Conservation (phyloP, 37 sponge, comb jelly and placozoan genomes). For the Amphimedon queenslandica region DNA sequence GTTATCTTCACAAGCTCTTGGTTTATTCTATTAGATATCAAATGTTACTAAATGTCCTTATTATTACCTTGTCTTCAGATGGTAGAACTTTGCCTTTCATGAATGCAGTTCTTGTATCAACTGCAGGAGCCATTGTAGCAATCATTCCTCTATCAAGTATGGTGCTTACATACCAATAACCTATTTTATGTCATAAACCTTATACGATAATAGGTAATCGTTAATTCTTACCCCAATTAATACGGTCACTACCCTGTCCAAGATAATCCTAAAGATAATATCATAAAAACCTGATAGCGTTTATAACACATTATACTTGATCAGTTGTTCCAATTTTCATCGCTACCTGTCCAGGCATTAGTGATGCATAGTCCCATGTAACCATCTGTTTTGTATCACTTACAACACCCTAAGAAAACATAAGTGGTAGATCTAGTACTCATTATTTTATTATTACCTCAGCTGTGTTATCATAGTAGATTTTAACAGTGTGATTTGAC, state of each 20-base stretch:
- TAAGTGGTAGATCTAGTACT: not conserved
- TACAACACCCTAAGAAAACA: slow-evolving; percentile 23
- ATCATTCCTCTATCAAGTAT: slow-evolving; percentile 2
- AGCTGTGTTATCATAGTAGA: slow-evolving; percentile 79
- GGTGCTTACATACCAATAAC: slow-evolving; percentile 48
- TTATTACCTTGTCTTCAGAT: slow-evolving; percentile 20
- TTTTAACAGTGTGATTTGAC: slow-evolving; percentile 39
- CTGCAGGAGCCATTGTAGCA: slow-evolving; percentile 25
- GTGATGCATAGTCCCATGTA: slow-evolving; percentile 18
- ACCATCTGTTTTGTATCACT: slow-evolving; percentile 19
- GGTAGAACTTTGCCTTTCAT: slow-evolving; percentile 32
- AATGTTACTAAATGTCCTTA: not conserved
- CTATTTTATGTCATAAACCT: too few relatives aligned
- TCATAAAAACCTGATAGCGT: not conserved
- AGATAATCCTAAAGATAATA: slow-evolving; percentile 18
- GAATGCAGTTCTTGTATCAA: slow-evolving; percentile 18
- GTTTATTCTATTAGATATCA: slow-evolving; percentile 14
- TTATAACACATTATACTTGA: slow-evolving; percentile 3
- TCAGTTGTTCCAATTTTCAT: slow-evolving; percentile 52
- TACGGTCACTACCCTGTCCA: slow-evolving; percentile 36
- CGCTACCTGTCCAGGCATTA: slow-evolving; percentile 7
- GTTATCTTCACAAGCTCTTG: slow-evolving; percentile 44
- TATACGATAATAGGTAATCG: too few relatives aligned
- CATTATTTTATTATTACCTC: slow-evolving; percentile 26
- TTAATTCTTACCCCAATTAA: slow-evolving; percentile 67